Evolutionary conservation across 2,888 invertebrate species (phyloP).

Genomic region (Hetaerina titia): DNA sequence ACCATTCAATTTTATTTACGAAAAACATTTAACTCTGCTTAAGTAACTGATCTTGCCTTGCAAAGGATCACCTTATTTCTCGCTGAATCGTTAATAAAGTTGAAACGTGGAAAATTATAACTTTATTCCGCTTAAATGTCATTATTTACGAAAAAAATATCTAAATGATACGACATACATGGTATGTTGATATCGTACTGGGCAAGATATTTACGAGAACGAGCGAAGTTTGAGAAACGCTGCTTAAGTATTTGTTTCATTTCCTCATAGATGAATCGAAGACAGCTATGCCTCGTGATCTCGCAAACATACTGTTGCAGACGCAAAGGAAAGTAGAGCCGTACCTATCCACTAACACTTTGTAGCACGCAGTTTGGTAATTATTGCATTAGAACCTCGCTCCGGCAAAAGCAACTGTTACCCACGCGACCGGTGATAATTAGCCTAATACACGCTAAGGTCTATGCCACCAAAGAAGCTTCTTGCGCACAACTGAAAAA

Average conservation of each 20-base stretch:
- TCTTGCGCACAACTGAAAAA: neutral
- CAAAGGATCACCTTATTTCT: too few species aligned
- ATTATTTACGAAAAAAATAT: too few species aligned
- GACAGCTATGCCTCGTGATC: neutral
- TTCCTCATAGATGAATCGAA: neutral
- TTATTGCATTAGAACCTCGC: neutral
- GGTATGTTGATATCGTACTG: too few species aligned
- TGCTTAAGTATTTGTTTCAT: neutral
- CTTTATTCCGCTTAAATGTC: too few species aligned
- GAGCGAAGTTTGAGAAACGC: neutral
- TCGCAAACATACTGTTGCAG: neutral
- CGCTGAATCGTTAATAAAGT: too few species aligned
- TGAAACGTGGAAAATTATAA: too few species aligned
- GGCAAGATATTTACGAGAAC: neutral
- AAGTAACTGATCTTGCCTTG: too few species aligned
- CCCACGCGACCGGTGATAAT: neutral
- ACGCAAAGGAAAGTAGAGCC: neutral
- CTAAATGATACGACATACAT: too few species aligned
- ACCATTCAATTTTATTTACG: too few species aligned
- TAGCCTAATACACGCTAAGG: slow-evolving; percentile 20
- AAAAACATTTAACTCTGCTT: too few species aligned
- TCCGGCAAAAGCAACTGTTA: neutral
- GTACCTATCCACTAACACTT: neutral
- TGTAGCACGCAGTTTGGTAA: slow-evolving; percentile 1
- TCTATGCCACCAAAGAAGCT: neutral